These are phyloP conservation scores for Gavia stellata DNA, from an alignment of 2,113 vertebrate species.

Conservation along the genomic window DNA sequence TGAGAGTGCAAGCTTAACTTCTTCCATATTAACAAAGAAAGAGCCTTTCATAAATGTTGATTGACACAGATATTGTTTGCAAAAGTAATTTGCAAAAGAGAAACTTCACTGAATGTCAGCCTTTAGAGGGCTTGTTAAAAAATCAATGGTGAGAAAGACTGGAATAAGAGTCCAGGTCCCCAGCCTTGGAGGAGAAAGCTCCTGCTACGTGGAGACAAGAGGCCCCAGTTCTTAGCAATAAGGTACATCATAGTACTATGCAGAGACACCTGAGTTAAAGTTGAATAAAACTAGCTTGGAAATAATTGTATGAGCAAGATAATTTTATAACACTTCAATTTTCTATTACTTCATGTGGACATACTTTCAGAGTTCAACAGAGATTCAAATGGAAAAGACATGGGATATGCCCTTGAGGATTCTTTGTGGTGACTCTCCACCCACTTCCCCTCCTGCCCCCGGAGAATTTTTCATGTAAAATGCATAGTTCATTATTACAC, in stretches of 20 bases:
- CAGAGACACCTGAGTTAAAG: background rate
- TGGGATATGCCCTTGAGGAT: background rate
- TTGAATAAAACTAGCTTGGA: background rate
- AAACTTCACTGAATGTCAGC: background rate
- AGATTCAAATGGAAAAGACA: background rate
- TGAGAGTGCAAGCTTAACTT: background rate
- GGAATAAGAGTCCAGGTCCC: background rate
- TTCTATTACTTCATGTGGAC: background rate
- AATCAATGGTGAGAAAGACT: background rate
- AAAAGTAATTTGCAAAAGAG: background rate
- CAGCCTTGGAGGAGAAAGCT: background rate
- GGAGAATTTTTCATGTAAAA: background rate
- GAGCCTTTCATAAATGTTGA: background rate
- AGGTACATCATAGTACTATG: background rate
- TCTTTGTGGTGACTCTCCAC: background rate
- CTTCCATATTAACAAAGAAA: background rate
- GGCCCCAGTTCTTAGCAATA: background rate
- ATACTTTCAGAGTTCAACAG: background rate
- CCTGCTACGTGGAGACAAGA: rapidly evolving
- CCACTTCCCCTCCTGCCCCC: rapidly evolving
- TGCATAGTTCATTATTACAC: background rate
- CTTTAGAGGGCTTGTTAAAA: background rate
- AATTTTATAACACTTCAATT: background rate
- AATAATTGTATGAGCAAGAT: background rate
- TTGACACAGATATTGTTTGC: background rate